Evolutionary conservation across 2,888 invertebrate genomes (phyloP).

Genomic region (Limnephilus rhombicus): DNA sequence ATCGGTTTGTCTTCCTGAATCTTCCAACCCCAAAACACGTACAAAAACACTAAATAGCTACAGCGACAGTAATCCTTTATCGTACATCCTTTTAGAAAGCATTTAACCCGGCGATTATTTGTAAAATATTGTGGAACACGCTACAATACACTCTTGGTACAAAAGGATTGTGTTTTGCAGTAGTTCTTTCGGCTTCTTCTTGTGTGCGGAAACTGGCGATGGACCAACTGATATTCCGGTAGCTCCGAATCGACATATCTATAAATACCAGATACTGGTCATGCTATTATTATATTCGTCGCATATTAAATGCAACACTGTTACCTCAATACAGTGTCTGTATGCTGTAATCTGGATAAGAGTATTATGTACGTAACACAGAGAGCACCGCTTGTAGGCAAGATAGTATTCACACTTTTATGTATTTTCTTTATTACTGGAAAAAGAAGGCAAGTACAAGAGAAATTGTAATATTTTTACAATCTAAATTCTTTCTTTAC

Average conservation of each 20-base stretch:
- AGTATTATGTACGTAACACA: background rate
- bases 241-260: background rate
- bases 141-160: constrained; percentile 44
- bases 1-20: constrained; percentile 44
- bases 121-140: constrained; percentile 55
- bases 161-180: constrained; percentile 47
- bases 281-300: background rate
- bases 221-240: background rate
- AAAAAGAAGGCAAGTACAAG: background rate
- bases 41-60: constrained; percentile 18
- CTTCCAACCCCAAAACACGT: constrained; percentile 28
- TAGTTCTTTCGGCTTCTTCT: constrained; percentile 33
- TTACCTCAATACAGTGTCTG: background rate
- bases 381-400: background rate
- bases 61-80: constrained; percentile 60
- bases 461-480: background rate
- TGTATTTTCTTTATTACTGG: background rate
- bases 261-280: background rate
- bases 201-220: background rate
- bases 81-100: constrained; percentile 53
- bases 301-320: background rate
- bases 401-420: background rate
- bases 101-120: constrained; percentile 62
- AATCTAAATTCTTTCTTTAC: background rate
- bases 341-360: background rate